phyloP scores from a whole-genome alignment of 1,140 invertebrate species.

The Anastrepha obliqua region DNA sequence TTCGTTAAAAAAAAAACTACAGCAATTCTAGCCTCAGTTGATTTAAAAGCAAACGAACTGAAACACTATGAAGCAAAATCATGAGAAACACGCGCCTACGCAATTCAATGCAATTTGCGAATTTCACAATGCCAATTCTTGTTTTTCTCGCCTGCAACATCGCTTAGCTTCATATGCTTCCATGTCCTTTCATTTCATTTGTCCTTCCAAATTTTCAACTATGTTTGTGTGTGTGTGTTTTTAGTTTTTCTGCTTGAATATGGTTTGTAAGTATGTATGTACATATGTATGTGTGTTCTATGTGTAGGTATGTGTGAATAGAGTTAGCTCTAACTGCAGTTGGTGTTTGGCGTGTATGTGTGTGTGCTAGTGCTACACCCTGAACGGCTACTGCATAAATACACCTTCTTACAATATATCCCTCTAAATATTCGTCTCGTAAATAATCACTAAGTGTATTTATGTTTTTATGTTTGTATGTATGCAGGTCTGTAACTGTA shows the following conservation, averaged over 20 bases:
- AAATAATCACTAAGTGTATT: not conserved
- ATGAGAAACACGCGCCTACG: not conserved
- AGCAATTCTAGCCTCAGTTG: conserved; percentile 25
- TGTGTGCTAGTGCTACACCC: not conserved
- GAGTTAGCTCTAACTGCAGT: too few relatives aligned
- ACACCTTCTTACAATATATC: not conserved
- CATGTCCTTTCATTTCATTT: not conserved
- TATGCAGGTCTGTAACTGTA: not conserved
- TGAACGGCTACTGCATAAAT: not conserved
- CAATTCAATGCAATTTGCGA: not conserved
- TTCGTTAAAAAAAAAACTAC: not conserved
- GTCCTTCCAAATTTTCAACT: not conserved
- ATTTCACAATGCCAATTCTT: not conserved
- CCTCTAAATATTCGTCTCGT: not conserved
- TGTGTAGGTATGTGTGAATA: not conserved
- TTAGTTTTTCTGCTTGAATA: not conserved
- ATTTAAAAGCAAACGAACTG: conserved; percentile 5
- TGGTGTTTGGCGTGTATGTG: not conserved
- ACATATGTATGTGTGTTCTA: not conserved
- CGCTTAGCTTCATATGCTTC: conserved; percentile 2
- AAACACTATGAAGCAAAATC: not conserved
- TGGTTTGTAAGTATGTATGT: not conserved
- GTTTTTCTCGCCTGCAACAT: not conserved
- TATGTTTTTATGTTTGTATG: too few relatives aligned
- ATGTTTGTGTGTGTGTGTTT: not conserved